Conservation (phyloP, 2,113 vertebrate species). For the Talpa occidentalis region DNA sequence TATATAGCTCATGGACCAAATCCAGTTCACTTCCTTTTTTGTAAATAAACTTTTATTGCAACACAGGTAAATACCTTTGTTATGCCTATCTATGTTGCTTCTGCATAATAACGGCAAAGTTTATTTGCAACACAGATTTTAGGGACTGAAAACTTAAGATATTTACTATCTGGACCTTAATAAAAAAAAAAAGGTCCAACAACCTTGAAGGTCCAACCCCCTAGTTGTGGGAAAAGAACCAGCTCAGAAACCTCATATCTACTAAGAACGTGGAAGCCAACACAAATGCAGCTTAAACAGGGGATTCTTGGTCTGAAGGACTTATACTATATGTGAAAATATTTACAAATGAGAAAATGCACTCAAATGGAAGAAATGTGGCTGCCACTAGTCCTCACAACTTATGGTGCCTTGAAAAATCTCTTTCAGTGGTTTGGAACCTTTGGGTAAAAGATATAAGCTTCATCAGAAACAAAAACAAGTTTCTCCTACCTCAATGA, state of each 20-base stretch:
- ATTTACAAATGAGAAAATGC: constrained; percentile 28
- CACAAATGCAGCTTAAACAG: neutral
- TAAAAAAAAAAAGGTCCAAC: neutral
- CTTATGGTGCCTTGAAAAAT: neutral
- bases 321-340: neutral
- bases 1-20: neutral
- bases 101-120: neutral
- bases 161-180: constrained; percentile 28
- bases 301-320: neutral
- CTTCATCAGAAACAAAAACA: neutral
- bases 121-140: neutral
- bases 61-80: neutral
- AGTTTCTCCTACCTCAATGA: constrained; percentile 93
- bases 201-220: neutral
- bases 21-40: neutral
- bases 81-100: neutral
- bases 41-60: neutral
- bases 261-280: neutral
- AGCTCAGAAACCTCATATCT: neutral
- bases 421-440: neutral
- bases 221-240: neutral
- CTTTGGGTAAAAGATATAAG: neutral
- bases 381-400: neutral
- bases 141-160: constrained; percentile 48
- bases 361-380: neutral